Percentiles rank a stretch among this genome's conserved stretches.
These are phyloP conservation scores for Thymelicus sylvestris DNA, from an alignment of 2,888 invertebrate species.

Conservation along the genomic window DNA sequence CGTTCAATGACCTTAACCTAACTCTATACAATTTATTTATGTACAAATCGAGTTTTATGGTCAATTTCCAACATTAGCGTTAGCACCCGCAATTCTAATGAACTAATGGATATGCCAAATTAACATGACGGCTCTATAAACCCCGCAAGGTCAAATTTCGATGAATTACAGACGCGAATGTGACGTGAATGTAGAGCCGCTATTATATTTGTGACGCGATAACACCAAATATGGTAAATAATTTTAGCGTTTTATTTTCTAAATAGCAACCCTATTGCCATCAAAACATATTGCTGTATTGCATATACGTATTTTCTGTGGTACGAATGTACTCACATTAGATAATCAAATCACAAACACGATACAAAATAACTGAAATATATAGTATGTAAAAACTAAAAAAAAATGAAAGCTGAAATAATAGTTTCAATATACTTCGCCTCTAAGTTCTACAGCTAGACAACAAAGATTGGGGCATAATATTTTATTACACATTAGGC, in stretches of 20 bases:
- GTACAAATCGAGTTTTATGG: constrained; percentile 54
- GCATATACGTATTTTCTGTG: too few relatives aligned
- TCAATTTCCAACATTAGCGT: constrained; percentile 54
- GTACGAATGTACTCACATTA: too few relatives aligned
- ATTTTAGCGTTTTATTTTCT: too few relatives aligned
- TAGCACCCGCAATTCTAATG: constrained; percentile 71
- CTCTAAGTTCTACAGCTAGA: constrained; percentile 6
- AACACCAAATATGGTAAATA: not conserved
- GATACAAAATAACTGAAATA: too few relatives aligned
- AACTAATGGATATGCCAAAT: constrained; percentile 68
- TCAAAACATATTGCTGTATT: too few relatives aligned
- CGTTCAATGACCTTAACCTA: constrained; percentile 49
- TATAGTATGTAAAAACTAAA: too few relatives aligned
- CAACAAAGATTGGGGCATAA: constrained; percentile 6
- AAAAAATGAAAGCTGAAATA: too few relatives aligned
- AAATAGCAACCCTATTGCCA: too few relatives aligned
- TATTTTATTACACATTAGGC: constrained; percentile 7
- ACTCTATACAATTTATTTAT: constrained; percentile 65
- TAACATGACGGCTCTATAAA: constrained; percentile 17
- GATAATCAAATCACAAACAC: too few relatives aligned
- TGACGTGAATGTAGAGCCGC: too few relatives aligned
- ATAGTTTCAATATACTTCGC: not conserved
- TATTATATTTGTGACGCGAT: not conserved
- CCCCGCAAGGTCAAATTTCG: not conserved
- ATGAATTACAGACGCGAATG: too few relatives aligned